Conservation (phyloP, 2,797 vertebrate genomes). For the Tapirus indicus region DNA sequence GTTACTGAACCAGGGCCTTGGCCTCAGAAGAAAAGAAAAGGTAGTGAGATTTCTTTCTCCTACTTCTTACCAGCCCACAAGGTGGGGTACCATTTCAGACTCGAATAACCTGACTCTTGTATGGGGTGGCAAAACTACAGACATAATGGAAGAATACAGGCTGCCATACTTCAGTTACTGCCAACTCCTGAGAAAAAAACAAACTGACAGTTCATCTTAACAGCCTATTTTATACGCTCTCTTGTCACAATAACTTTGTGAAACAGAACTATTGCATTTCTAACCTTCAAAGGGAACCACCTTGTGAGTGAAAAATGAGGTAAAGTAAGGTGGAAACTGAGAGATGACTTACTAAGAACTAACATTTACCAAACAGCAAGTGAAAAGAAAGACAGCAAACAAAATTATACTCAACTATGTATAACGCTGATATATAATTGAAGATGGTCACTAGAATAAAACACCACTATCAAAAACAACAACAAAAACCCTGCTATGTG, state of each 20-base stretch:
- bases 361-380: neutral
- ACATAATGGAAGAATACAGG: conserved; percentile 12
- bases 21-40: conserved; percentile 41
- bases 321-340: conserved; percentile 13
- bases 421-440: conserved; percentile 58
- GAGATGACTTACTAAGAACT: neutral
- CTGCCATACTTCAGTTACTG: conserved; percentile 41
- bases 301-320: conserved; percentile 40
- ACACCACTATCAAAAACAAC: conserved; percentile 21
- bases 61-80: conserved; percentile 47
- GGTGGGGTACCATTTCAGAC: conserved; percentile 1
- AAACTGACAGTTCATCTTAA: conserved; percentile 76
- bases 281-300: conserved; percentile 71
- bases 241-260: conserved; percentile 83
- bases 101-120: neutral
- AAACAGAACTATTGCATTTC: conserved; percentile 70
- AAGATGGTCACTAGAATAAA: conserved; percentile 74
- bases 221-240: conserved; percentile 77
- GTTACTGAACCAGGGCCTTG: conserved; percentile 14
- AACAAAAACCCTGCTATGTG: conserved; percentile 84
- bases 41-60: conserved; percentile 30
- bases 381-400: conserved; percentile 53
- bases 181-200: neutral
- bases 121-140: conserved; percentile 1
- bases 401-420: conserved; percentile 44